Percentiles rank a stretch among this genome's conserved stretches.
Evolutionary conservation across 2,797 vertebrate species (phyloP).

Genomic region (Alcedo quadribrachys): DNA sequence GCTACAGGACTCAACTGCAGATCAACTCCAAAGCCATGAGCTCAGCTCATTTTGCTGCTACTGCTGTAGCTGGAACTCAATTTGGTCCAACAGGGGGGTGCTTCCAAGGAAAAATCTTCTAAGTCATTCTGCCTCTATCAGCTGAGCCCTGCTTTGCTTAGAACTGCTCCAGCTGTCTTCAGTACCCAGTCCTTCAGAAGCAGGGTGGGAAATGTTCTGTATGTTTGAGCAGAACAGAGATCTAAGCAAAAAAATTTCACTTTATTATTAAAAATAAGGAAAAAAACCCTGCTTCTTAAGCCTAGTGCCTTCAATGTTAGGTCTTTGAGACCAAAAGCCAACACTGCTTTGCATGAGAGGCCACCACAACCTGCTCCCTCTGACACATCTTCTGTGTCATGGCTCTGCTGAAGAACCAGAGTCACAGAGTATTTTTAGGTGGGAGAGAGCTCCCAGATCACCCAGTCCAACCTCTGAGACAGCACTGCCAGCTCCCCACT

Average conservation of each 20-base stretch:
- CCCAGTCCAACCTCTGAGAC: no score
- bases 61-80: neutral
- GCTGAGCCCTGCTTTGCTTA: neutral
- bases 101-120: neutral
- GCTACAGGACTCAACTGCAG: neutral
- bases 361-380: neutral
- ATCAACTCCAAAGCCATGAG: accelerated
- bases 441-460: no score
- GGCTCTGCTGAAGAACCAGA: neutral
- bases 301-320: neutral
- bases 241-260: neutral
- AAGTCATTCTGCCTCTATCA: neutral
- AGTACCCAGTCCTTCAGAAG: neutral
- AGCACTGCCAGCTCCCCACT: no score
- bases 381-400: neutral
- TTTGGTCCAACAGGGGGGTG: neutral
- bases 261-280: neutral
- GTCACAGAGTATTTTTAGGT: no score
- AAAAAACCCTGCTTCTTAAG: neutral
- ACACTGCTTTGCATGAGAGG: neutral
- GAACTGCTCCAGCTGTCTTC: neutral
- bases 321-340: neutral
- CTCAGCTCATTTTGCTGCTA: neutral
- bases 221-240: neutral
- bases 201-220: neutral